These are phyloP conservation scores for Callospermophilus lateralis DNA, from an alignment of 2,113 vertebrate genomes.

Conservation along the genomic window DNA sequence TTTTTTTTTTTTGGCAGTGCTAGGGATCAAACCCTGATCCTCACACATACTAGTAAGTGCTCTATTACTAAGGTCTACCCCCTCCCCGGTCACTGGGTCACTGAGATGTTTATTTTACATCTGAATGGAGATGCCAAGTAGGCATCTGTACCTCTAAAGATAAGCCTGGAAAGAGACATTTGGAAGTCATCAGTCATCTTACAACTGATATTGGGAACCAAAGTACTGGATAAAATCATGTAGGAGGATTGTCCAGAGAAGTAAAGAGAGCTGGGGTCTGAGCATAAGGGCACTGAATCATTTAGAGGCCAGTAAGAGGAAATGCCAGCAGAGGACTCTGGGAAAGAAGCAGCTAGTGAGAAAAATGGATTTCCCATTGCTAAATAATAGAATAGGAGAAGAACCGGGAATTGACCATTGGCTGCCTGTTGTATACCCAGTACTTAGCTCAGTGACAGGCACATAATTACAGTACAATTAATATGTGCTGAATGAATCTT, in stretches of 20 bases:
- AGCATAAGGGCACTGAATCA: not conserved
- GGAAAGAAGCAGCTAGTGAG: not conserved
- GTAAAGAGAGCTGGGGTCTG: constrained; percentile 13
- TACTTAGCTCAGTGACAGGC: not conserved
- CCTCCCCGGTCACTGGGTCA: too few relatives aligned
- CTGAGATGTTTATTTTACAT: not conserved
- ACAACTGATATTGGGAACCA: not conserved
- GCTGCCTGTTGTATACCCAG: not conserved
- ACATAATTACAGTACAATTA: not conserved
- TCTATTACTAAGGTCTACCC: too few relatives aligned
- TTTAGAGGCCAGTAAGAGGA: not conserved
- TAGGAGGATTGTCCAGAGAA: not conserved
- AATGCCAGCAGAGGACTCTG: not conserved
- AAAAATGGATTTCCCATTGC: not conserved
- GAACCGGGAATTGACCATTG: not conserved
- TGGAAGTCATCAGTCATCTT: not conserved
- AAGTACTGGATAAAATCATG: not conserved
- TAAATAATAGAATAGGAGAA: not conserved
- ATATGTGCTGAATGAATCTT: constrained; percentile 14
- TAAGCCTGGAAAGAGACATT: not conserved
- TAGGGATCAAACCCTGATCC: too few relatives aligned
- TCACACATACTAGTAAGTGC: too few relatives aligned
- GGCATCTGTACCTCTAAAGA: not conserved
- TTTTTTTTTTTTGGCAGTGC: too few relatives aligned
- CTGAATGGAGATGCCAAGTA: not conserved